Percentiles rank a stretch among this genome's conserved stretches.
These are phyloP conservation scores for Alectoris magna DNA, from an alignment of 2,797 vertebrate genomes.

Conservation along the genomic window DNA sequence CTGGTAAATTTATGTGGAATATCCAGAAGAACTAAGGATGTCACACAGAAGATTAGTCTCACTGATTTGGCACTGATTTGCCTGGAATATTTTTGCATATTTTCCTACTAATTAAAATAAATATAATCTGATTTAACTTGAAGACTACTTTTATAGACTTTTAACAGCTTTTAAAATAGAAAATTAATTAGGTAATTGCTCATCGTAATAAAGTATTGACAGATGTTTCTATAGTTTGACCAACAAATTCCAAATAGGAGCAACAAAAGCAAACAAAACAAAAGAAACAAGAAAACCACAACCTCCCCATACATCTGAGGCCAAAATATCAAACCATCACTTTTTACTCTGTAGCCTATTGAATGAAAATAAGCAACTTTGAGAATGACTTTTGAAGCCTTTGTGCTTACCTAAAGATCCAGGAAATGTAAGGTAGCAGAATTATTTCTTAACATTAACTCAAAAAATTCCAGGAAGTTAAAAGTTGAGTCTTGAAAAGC, in stretches of 20 bases:
- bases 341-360: neutral
- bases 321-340: neutral
- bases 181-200: neutral
- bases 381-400: slow-evolving; percentile 27
- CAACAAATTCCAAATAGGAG: neutral
- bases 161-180: neutral
- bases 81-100: neutral
- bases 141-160: neutral
- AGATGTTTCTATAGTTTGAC: neutral
- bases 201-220: neutral
- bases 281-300: neutral
- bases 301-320: neutral
- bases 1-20: neutral
- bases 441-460: slow-evolving; percentile 62
- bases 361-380: slow-evolving; percentile 51
- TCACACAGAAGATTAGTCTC: neutral
- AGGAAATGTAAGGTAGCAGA: slow-evolving; percentile 34
- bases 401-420: slow-evolving; percentile 80
- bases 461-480: slow-evolving; percentile 64
- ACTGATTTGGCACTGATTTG: neutral
- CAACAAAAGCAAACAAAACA: accelerated
- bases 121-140: neutral
- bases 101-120: neutral
- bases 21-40: slow-evolving; percentile 13
- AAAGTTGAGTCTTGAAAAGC: slow-evolving; percentile 58